phyloP scores from a whole-genome alignment of 2,888 invertebrate species.

The Drosophila kuntzei region DNA sequence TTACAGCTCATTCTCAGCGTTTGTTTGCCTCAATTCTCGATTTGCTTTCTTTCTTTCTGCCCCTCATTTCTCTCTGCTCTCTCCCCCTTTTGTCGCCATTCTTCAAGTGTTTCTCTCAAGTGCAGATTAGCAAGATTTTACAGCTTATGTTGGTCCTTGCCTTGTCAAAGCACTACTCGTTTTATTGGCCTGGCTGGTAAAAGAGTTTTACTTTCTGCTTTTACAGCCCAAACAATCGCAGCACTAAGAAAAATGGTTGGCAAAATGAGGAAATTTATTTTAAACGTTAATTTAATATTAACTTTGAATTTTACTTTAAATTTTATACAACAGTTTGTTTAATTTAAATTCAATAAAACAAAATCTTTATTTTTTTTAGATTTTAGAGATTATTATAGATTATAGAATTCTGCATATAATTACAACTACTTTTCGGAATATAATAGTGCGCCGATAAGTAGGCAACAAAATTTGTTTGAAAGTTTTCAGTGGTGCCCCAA shows the following conservation, averaged over 20 bases:
- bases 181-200: constrained; percentile 23
- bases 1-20: constrained; percentile 75
- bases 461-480: too few species aligned
- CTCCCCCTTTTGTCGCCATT: constrained; percentile 4
- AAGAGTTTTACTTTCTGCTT: constrained; percentile 33
- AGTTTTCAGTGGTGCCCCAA: too few species aligned
- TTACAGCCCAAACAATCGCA: neutral
- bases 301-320: neutral
- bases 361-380: too few species aligned
- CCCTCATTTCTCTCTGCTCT: neutral
- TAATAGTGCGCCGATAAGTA: too few species aligned
- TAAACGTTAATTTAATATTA: neutral
- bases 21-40: constrained; percentile 67
- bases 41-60: constrained; percentile 34
- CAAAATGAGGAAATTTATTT: neutral
- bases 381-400: too few species aligned
- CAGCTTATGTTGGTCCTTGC: constrained; percentile 58
- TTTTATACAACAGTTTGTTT: neutral
- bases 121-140: constrained; percentile 74
- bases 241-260: constrained; percentile 1
- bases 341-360: neutral
- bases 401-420: too few species aligned
- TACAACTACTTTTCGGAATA: too few species aligned
- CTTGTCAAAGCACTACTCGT: constrained; percentile 23
- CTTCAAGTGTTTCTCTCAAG: constrained; percentile 65